Conservation (phyloP, 2,888 invertebrate species). For the Cinara cedri region DNA sequence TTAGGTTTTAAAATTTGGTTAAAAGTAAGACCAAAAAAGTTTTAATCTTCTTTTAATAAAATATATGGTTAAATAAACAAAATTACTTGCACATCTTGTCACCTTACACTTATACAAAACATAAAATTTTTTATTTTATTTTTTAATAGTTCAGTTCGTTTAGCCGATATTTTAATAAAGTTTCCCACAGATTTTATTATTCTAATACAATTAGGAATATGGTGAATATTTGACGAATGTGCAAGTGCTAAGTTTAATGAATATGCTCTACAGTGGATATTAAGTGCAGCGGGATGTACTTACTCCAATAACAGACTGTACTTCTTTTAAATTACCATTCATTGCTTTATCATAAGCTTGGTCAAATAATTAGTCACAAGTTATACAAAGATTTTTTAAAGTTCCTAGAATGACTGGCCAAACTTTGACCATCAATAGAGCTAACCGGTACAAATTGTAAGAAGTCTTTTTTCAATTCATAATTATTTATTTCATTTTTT, state of each 20-base stretch:
- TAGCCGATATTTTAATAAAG: constrained; percentile 29
- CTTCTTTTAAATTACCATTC: constrained; percentile 23
- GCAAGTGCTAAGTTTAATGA: constrained; percentile 15
- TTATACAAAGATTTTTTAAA: background rate
- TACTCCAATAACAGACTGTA: constrained; percentile 3
- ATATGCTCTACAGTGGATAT: constrained; percentile 13
- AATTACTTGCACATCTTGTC: no score
- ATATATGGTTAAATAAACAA: no score
- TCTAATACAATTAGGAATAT: constrained; percentile 16
- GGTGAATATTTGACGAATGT: constrained; percentile 8
- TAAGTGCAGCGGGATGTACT: constrained; percentile 17
- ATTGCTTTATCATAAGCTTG: constrained; percentile 1
- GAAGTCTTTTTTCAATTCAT: background rate
- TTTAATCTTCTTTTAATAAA: no score
- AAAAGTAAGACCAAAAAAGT: no score
- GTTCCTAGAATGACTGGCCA: background rate
- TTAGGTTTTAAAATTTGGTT: no score
- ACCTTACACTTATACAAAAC: no score
- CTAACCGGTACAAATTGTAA: background rate
- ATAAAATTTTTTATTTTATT: constrained; percentile 33
- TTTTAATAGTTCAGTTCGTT: constrained; percentile 26
- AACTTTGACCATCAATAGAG: background rate
- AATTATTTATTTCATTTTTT: background rate
- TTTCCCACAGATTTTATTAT: constrained; percentile 23
- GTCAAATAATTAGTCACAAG: background rate